phyloP scores from a whole-genome alignment of 2,797 vertebrate species.

The Rhinella marina region DNA sequence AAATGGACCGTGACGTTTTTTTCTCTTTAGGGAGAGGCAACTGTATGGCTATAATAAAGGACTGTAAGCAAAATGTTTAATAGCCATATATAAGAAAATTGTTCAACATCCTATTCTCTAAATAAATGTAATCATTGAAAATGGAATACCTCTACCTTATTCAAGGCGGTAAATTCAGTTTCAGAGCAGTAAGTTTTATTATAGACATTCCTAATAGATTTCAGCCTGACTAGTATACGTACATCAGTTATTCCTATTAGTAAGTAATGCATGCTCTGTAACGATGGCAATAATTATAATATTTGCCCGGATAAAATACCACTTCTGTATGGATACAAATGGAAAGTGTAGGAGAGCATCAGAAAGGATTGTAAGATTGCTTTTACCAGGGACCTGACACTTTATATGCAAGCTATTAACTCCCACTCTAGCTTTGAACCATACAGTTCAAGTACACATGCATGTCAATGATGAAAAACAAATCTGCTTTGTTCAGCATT shows the following conservation, averaged over 20 bases:
- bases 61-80: no score
- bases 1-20: no score
- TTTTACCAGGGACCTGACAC: slow-evolving; percentile 21
- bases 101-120: no score
- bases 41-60: no score
- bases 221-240: background rate
- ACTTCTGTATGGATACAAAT: background rate
- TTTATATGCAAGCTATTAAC: slow-evolving; percentile 60
- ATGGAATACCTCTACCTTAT: background rate
- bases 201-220: background rate
- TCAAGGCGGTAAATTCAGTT: background rate
- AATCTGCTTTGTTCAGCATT: slow-evolving; percentile 63
- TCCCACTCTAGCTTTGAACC: slow-evolving; percentile 55
- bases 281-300: background rate
- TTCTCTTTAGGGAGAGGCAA: no score
- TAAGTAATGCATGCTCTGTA: background rate
- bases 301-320: background rate
- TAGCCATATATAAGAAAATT: no score
- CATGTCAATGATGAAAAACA: slow-evolving; percentile 60
- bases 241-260: background rate
- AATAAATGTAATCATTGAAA: no score
- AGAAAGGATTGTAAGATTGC: slow-evolving; percentile 8
- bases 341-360: background rate
- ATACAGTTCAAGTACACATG: slow-evolving; percentile 61
- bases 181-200: background rate